Evolutionary conservation across 2,888 invertebrate species (phyloP), one percentile per base, ranked within the genome.

Genomic region (Lissocephala sabroskyi): DNA sequence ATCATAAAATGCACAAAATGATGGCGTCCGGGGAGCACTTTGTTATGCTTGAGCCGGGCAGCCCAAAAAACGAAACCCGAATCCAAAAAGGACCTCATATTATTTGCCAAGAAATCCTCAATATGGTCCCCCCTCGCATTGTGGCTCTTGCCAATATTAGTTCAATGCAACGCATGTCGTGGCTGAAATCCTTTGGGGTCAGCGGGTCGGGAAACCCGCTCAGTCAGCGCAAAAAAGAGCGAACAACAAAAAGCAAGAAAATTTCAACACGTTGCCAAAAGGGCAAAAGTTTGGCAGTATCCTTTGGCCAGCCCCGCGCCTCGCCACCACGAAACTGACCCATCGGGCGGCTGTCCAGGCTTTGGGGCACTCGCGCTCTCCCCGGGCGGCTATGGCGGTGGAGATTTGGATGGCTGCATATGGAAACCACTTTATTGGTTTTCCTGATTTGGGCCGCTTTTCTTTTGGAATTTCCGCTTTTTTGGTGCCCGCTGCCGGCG

Each of bases 121-220:
- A 62, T 23, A 5, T 23, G 3, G 23, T 7, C 23, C 23, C 3
- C 23, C 23, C 3, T 23, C 23, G 23, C 23, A 23, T 3, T n/a
- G 3, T 23, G 23, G 50, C 51, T 39, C n/a, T n/a, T 29, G 30
- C 30, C 56, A 48, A 71, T 73, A 67, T 76, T 57, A 56, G 68
- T 73, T 71, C 64, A 66, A 71, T 67, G 64, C 61, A 60, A 68
- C 35, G 50, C 50, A 41, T 57, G 46, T 30, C 36, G 30, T 47
- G 45, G 46, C 62, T 10, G 10, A 76, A 76, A 67, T 64, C 73
- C 76, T 59, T 57, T 62, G 68, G 64, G 68, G 68, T 76, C 73
- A 65, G 56, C 19, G 18, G 19, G 23, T 23, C 23, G 7, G 23
- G 7, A 23, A 23, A 23, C 4, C 23, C 23, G 23, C 23, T 5